These are phyloP conservation scores for Cardiocondyla obscurior DNA, from an alignment of 1,140 invertebrate species.

Conservation along the genomic window DNA sequence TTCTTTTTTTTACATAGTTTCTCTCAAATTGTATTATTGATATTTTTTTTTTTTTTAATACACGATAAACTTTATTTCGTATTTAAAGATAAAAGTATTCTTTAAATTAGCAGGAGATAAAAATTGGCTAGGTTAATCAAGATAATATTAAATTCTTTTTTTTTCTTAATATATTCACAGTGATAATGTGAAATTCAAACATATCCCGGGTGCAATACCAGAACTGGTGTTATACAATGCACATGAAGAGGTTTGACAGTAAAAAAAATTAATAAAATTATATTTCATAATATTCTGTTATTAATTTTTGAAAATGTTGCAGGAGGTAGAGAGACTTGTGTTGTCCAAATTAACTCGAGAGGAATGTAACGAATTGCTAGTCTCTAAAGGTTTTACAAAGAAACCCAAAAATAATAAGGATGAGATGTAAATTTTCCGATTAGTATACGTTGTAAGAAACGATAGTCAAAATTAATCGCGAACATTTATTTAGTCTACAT, in stretches of 20 bases:
- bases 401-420: conserved; percentile 73
- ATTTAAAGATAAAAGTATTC: background rate
- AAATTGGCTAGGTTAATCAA: background rate
- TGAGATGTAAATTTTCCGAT: conserved; percentile 73
- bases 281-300: background rate
- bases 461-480: conserved; percentile 4
- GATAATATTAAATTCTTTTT: conserved; percentile 11
- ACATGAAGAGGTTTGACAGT: conserved; percentile 82
- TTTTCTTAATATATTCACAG: conserved; percentile 76
- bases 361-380: conserved; percentile 88
- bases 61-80: background rate
- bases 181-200: conserved; percentile 87
- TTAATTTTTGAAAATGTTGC: conserved; percentile 57
- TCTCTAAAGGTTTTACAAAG: conserved; percentile 86
- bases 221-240: conserved; percentile 87
- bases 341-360: conserved; percentile 85
- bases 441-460: background rate
- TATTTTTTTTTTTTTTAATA: background rate
- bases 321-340: conserved; percentile 87
- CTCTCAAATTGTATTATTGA: too few relatives aligned
- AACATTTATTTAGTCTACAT: background rate
- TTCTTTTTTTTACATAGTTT: background rate
- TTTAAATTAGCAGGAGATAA: background rate
- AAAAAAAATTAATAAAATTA: background rate
- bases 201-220: conserved; percentile 88